These are phyloP conservation scores for Megaceryle alcyon DNA, from an alignment of 2,797 vertebrate species.

Conservation along the genomic window DNA sequence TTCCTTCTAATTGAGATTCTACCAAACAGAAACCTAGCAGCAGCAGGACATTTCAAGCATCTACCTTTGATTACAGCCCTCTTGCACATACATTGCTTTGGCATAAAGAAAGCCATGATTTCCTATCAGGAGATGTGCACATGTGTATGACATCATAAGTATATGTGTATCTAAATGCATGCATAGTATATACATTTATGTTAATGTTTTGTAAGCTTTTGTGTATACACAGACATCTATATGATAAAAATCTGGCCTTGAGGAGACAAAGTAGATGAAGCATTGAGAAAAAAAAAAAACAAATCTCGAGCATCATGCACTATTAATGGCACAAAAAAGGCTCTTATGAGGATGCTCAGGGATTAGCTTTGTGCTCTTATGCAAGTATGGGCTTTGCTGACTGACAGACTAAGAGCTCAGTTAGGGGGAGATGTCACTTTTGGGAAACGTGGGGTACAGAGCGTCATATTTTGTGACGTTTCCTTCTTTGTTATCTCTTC, in stretches of 20 bases:
- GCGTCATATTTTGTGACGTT: background rate
- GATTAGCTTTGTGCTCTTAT: slow-evolving; percentile 29
- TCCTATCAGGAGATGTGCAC: background rate
- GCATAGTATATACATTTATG: background rate
- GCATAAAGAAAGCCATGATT: background rate
- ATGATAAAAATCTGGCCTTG: background rate
- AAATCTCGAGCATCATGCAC: background rate
- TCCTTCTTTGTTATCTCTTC: slow-evolving; percentile 32
- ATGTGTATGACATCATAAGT: background rate
- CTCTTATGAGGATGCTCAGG: background rate
- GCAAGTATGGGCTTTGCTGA: background rate
- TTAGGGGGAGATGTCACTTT: slow-evolving; percentile 9
- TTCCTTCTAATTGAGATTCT: background rate
- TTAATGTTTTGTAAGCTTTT: background rate
- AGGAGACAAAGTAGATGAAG: background rate
- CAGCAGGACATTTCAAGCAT: background rate
- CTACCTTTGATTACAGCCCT: background rate
- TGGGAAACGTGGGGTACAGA: background rate
- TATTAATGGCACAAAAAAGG: slow-evolving; percentile 32
- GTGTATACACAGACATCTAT: background rate
- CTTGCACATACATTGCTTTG: background rate
- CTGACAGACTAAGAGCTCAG: background rate
- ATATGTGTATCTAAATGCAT: background rate
- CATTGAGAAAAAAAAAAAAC: background rate
- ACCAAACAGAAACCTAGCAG: background rate